phyloP scores from a whole-genome alignment of 1,140 invertebrate genomes.

The Mycetomoellerius zeteki region DNA sequence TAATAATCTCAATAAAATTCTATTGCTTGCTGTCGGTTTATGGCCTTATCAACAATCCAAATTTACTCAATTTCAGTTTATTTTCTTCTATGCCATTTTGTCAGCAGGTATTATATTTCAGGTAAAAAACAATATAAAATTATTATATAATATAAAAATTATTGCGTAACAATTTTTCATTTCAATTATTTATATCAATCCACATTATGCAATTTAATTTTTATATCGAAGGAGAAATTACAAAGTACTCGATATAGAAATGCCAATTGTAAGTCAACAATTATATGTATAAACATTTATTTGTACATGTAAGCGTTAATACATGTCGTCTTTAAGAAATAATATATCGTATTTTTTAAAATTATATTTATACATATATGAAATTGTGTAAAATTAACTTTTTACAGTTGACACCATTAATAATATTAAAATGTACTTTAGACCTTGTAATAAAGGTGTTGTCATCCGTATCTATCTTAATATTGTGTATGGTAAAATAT shows the following conservation, averaged over 20 bases:
- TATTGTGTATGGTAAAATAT: not conserved
- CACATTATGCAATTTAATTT: not conserved
- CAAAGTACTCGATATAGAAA: not conserved
- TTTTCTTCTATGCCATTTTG: not conserved
- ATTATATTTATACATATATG: not conserved
- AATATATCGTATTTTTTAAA: not conserved
- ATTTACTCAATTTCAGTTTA: not conserved
- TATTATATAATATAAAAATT: not conserved
- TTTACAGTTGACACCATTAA: not conserved
- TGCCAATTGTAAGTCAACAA: not conserved
- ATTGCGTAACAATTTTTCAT: not conserved
- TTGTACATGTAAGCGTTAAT: not conserved
- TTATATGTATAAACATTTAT: not conserved
- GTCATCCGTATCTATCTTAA: not conserved
- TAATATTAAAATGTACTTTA: not conserved
- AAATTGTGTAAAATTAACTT: not conserved
- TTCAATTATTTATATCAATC: not conserved
- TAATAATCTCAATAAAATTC: not conserved
- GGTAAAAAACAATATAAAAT: not conserved
- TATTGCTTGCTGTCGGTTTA: not conserved
- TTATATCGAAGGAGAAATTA: not conserved
- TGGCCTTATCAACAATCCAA: constrained; percentile 12
- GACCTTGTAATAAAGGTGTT: not conserved
- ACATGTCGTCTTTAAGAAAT: not conserved
- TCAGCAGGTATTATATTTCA: not conserved